Base-by-base conservation (phyloP, 2,797 vertebrate species). In the Danio choprae region DNA sequence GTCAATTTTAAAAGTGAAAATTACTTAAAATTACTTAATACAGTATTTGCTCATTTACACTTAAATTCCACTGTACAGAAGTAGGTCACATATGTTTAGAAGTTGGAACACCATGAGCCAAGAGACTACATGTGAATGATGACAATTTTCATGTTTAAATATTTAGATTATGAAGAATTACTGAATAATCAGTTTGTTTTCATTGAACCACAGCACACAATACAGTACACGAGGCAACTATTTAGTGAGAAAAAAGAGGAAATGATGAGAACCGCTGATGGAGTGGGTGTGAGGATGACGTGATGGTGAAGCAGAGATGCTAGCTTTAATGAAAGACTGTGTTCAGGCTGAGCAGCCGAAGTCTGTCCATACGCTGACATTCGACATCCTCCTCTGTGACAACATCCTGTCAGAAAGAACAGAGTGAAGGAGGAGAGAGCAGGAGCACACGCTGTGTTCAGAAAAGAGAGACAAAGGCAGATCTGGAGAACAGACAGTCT, bases 321-420 rank as follows among this genome's bases (percentile, higher is more conserved):
- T 80, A 59, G 71, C 74, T 79, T 80, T 87, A 87, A 85, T 87
- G 84, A 87, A 85, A 83, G 63, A 83, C 41, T 68, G 74, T 67
- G 69, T 74, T 78, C 73, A 74, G 51, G 40, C 53, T 62, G 74
- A 68, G 69, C 44, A 41, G 69, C 80, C 79, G 77, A 83, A 58
- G 79, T 51, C 79, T 82, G 83, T 74, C 73, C 15, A 18, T 41
- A 16, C 16, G 43, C 79, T 83, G 83, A 87, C 85, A 87, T 82
- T 76, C 75, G 18, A 85, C 80, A 87, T 82, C 76, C 71, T 76
- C 80, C 41, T 84, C 80, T 44, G 60, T 85, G 81, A 87, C 84
- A 84, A 68, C 65, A 82, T 64, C 79, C 64, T 82, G 84, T 81
- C 80, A 85, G 80, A 83, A 20, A 69, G 77, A 84, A 80, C 77